Percentiles rank a stretch among this genome's conserved stretches.
Conservation (phyloP, 2,888 invertebrate species). For the Andrena haemorrhoa region DNA sequence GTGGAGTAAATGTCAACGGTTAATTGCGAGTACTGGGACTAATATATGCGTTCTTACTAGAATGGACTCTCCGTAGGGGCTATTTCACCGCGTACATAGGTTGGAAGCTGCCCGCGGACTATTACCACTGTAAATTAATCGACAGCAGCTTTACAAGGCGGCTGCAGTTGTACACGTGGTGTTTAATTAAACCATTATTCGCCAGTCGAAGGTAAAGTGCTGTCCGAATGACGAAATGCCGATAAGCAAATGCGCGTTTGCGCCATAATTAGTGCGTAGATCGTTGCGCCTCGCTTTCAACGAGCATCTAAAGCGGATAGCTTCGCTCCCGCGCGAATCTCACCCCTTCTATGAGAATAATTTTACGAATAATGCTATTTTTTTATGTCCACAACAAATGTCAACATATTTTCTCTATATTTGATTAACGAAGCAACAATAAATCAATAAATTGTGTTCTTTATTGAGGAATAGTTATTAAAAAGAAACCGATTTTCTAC, state of each 20-base stretch:
- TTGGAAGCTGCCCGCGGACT: slow-evolving; percentile 45
- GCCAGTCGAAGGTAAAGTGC: slow-evolving; percentile 60
- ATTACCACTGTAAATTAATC: slow-evolving; percentile 73
- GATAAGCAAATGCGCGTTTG: slow-evolving; percentile 51
- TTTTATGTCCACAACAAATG: not conserved
- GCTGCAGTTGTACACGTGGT: slow-evolving; percentile 67
- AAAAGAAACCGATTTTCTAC: no score
- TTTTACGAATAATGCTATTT: not conserved
- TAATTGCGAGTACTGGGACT: slow-evolving; percentile 72
- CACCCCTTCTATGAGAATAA: not conserved
- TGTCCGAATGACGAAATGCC: slow-evolving; percentile 66
- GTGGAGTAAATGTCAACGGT: slow-evolving; percentile 76
- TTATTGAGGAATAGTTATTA: no score
- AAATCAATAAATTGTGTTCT: no score
- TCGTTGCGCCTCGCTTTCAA: slow-evolving; percentile 23
- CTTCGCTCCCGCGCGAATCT: not conserved
- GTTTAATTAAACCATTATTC: slow-evolving; percentile 79
- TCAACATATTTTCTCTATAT: no score
- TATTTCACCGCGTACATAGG: slow-evolving; percentile 50
- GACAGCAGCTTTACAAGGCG: slow-evolving; percentile 63
- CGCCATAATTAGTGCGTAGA: slow-evolving; percentile 59
- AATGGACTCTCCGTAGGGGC: slow-evolving; percentile 62
- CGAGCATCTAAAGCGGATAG: not conserved
- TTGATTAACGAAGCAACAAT: no score
- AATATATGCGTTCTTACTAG: slow-evolving; percentile 73